A percentile compares a stretch with the other conserved stretches of the same genome.
Conservation (phyloP, 1,140 invertebrate species). For the Aporrectodea caliginosa region DNA sequence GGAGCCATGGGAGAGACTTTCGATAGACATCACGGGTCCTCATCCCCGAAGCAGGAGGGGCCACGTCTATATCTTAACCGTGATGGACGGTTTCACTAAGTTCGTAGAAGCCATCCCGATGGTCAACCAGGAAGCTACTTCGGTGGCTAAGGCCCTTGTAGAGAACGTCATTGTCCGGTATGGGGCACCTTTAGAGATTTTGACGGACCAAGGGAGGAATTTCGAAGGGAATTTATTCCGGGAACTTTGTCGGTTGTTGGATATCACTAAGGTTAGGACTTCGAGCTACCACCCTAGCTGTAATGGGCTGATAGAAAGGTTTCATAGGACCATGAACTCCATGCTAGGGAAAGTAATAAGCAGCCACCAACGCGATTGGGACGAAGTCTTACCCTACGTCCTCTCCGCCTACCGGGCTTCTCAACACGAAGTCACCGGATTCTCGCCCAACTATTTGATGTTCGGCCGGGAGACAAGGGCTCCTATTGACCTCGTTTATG, state of each 20-base stretch:
- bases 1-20: conserved; percentile 14
- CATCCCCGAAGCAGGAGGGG: conserved; percentile 19
- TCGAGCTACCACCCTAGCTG: conserved; percentile 38
- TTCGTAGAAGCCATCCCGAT: conserved; percentile 49
- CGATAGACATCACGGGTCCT: conserved; percentile 25
- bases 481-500: not conserved
- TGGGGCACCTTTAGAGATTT: conserved; percentile 49
- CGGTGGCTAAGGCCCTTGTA: conserved; percentile 48
- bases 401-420: conserved; percentile 35
- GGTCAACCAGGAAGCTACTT: conserved; percentile 49
- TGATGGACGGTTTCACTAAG: conserved; percentile 53
- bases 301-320: conserved; percentile 36
- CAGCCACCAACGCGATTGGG: conserved; percentile 36
- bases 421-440: not conserved
- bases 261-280: conserved; percentile 34
- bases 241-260: conserved; percentile 34
- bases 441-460: not conserved
- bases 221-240: conserved; percentile 37
- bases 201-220: conserved; percentile 48
- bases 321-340: conserved; percentile 15
- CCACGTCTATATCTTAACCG: conserved; percentile 45
- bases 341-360: conserved; percentile 35
- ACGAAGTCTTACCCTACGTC: conserved; percentile 33
- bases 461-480: not conserved
- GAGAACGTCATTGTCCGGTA: conserved; percentile 46